Base-by-base conservation (phyloP, 2,797 vertebrate species). In the Arnoldichthys spilopterus region DNA sequence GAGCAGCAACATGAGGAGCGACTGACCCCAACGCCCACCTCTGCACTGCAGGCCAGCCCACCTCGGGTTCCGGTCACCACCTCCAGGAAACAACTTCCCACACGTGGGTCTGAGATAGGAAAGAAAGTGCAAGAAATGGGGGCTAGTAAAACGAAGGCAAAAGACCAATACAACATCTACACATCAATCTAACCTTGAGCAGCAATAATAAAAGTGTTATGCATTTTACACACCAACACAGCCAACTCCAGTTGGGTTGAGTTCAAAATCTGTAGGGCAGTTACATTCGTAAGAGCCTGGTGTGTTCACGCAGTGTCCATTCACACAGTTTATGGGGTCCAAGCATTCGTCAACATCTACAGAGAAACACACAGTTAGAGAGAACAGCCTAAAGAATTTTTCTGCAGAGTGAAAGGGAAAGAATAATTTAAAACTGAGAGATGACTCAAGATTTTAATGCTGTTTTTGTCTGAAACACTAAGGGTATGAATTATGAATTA, bases 1-100 rank as follows among this genome's bases (percentile, higher is more conserved):
- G 94, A 95, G 85, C 95, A 96, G 89, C 95, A 95, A 83, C 95
- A 96, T 0, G 94, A 95, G 8, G 95, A 95, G 18, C 92, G 93
- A 61, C 93, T 94, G 76, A 95, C 94, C 37, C 91, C 94, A 76
- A 95, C 90, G 0, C 95, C 95, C 16, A 94, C 91, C 85, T 96
- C 95, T 0, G 92, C 94, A 72, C 89, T 93, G 87, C 95, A 96
- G 40, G 91, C 92, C 1, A 95, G 86, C 59, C 90, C 90, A 1
- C 91, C 92, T 0, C 92, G 92, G 0, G 92, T 93, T 59, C 88
- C 90, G 4, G 28, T 18, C 20, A 7, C 49, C 28, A 54, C 89
- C 81, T 94, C 94, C 79, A 95, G 86, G 78, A 91, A 96, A 87
- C 95, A 96, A 69, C 92, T 94, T 47, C 94, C 95, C 81, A 94